Base-by-base conservation (phyloP, 2,113 vertebrate species). In the Nanorana parkeri region DNA sequence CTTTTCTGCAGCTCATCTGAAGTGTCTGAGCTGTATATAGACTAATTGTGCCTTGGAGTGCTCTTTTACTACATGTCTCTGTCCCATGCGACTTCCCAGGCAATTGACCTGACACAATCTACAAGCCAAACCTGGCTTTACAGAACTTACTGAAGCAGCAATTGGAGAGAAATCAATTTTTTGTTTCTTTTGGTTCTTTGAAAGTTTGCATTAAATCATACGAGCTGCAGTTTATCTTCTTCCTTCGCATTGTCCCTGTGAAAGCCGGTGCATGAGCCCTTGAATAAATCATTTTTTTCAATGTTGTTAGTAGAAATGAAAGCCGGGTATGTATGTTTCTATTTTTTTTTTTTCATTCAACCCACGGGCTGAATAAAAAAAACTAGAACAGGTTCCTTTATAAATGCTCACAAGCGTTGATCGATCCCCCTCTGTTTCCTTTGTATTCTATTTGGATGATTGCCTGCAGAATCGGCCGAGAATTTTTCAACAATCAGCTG, bases 101-200 rank as follows among this genome's bases (percentile, higher is more conserved):
- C 80, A 82, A 66, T 82, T 82, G 69, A 75, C 69, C 80, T 47
- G 54, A 82, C 69, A 75, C 61, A 81, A 64, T 72, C 64, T 64
- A 81, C 68, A 73, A 81, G 20, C 61, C 71, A 75, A 54, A 58
- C 65, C 47, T 56, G 63, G 28, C 69, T 51, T 56, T 82, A 67
- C 69, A 74, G n/a, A 73, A 64, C 20, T 67, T 71, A 75, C 47
- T 67, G 61, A 67, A 74, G 69, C 61, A 65, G 69, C 69, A 75
- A 58, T 75, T 36, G 61, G 28, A 75, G 61, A 75, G 61, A 82
- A 82, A 82, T 82, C 80, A 67, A 82, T 82, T 82, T 67, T 71
- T 81, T 73, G 19, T 81, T 51, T 47, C 41, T 60, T 65, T 17
- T 63, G 56, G 41, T 72, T 64, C 78, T 65, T 81, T 26, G 52